phyloP scores from a whole-genome alignment of 1,140 invertebrate species.

The Meloidogyne exigua region DNA sequence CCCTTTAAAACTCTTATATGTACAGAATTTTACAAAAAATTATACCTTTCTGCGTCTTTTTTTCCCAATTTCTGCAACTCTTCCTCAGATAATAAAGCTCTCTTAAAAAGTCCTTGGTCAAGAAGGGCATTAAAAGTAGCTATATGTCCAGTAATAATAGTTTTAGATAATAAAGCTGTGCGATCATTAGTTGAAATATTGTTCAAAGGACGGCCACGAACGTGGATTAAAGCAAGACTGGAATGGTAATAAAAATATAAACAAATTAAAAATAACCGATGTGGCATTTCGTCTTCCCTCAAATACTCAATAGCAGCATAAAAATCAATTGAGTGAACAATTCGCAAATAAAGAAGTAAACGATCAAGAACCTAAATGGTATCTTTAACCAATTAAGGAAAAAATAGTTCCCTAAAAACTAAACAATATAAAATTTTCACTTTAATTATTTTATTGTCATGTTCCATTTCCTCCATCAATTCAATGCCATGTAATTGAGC shows the following conservation, averaged over 20 bases:
- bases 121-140: conserved; percentile 81
- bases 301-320: conserved; percentile 98
- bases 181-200: conserved; percentile 69
- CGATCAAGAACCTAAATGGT: conserved; percentile 68
- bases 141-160: conserved; percentile 72
- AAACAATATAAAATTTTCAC: conserved; percentile 66
- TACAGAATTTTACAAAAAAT: conserved; percentile 37
- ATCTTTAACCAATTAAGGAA: conserved; percentile 53
- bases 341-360: conserved; percentile 85
- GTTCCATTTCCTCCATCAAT: conserved; percentile 70
- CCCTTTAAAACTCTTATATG: conserved; percentile 63
- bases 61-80: conserved; percentile 82
- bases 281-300: conserved; percentile 99
- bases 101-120: conserved; percentile 77
- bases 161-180: conserved; percentile 46
- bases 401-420: neutral
- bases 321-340: conserved; percentile 98
- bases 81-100: conserved; percentile 72
- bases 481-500: conserved; percentile 67
- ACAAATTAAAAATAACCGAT: conserved; percentile 68
- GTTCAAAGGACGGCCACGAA: conserved; percentile 74
- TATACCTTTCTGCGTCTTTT: conserved; percentile 77
- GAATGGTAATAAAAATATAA: conserved; percentile 19
- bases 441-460: conserved; percentile 75
- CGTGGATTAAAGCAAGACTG: conserved; percentile 84